Evolutionary conservation across 2,113 vertebrate species (phyloP).

Genomic region (Hippocampus mohnikei): DNA sequence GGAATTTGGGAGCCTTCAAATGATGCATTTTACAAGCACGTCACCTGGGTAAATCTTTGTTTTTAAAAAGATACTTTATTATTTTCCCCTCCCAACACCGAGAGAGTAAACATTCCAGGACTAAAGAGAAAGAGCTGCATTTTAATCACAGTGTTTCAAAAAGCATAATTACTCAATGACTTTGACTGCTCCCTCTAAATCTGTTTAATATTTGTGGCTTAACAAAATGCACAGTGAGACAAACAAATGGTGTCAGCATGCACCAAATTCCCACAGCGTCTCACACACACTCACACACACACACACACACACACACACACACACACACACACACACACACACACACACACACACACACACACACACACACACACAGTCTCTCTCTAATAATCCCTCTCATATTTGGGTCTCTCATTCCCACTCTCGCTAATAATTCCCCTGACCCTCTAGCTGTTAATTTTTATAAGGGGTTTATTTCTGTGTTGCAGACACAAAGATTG

Average conservation of each 20-base stretch:
- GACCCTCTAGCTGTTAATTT: constrained; percentile 51
- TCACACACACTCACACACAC: too few relatives aligned
- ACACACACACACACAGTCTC: constrained; percentile 10
- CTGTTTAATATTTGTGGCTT: constrained; percentile 61
- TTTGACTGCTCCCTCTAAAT: constrained; percentile 59
- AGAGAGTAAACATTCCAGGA: constrained; percentile 42
- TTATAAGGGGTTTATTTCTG: constrained; percentile 60
- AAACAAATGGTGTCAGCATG: constrained; percentile 64
- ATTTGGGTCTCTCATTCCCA: constrained; percentile 40
- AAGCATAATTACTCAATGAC: constrained; percentile 61
- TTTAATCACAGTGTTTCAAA: constrained; percentile 58
- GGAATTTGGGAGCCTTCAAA: constrained; percentile 54
- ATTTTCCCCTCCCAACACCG: constrained; percentile 28
- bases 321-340: too few relatives aligned
- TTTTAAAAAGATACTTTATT: constrained; percentile 39
- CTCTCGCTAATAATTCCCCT: constrained; percentile 52
- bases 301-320: too few relatives aligned
- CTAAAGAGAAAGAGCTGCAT: constrained; percentile 36
- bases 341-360: too few relatives aligned
- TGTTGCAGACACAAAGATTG: constrained; percentile 40
- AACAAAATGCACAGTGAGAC: constrained; percentile 61
- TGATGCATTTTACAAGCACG: constrained; percentile 55
- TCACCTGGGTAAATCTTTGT: constrained; percentile 47
- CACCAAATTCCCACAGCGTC: constrained; percentile 30
- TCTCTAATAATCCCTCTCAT: constrained; percentile 52